Percentiles rank a stretch among this genome's conserved stretches.
Evolutionary conservation across 2,113 vertebrate genomes (phyloP).

Genomic region (Amblyopsis rosae): DNA sequence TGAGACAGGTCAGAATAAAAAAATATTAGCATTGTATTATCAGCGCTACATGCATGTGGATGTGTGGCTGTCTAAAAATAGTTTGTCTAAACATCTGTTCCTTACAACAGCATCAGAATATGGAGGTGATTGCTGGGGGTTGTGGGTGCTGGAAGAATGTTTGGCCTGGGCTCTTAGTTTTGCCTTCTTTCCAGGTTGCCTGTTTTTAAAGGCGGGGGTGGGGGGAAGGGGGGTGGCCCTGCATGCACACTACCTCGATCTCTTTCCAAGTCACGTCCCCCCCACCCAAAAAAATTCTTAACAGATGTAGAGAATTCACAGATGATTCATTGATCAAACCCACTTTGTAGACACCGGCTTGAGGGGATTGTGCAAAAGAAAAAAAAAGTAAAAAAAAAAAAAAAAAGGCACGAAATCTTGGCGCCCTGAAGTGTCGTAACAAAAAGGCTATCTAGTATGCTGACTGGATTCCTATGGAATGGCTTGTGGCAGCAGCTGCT

Average conservation of each 20-base stretch:
- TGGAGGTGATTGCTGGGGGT: neutral
- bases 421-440: constrained; percentile 64
- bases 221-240: constrained; percentile 50
- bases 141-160: neutral
- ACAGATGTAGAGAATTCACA: constrained; percentile 85
- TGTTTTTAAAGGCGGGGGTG: constrained; percentile 56
- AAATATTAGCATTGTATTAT: constrained; percentile 13
- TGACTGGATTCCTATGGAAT: constrained; percentile 68
- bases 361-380: constrained; percentile 44
- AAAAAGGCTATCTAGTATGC: constrained; percentile 67
- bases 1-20: constrained; percentile 9
- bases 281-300: constrained; percentile 77
- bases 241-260: constrained; percentile 67
- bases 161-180: constrained; percentile 16
- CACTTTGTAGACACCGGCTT: constrained; percentile 82
- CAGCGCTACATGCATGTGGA: constrained; percentile 24
- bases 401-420: constrained; percentile 30
- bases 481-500: constrained; percentile 69
- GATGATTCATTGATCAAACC: constrained; percentile 82
- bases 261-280: constrained; percentile 62
- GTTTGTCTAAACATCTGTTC: constrained; percentile 9
- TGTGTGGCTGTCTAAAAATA: constrained; percentile 42
- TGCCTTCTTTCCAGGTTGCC: constrained; percentile 22
- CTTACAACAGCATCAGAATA: constrained; percentile 7
- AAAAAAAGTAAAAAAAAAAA: neutral